Conservation (phyloP, 2,797 vertebrate genomes). For the Falco novaeseelandiae region DNA sequence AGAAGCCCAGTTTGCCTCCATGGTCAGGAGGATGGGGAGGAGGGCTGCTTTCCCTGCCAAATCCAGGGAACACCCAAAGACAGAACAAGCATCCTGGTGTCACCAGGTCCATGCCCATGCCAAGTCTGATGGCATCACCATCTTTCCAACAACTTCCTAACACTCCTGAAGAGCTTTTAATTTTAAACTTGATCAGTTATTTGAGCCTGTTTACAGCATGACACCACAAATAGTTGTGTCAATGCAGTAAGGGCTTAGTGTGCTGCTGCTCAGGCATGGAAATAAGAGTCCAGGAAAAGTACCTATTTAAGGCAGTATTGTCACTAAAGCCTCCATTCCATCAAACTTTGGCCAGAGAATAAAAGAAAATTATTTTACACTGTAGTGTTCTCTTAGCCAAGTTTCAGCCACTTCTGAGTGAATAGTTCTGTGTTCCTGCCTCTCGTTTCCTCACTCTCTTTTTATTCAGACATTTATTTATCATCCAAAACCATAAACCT, state of each 20-base stretch:
- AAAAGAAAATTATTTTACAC: not conserved
- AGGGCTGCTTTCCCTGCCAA: not conserved
- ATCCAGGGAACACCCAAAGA: not conserved
- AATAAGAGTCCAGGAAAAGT: not conserved
- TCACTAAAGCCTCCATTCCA: not conserved
- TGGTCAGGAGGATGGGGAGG: not conserved
- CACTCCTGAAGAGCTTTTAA: not conserved
- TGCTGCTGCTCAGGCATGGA: not conserved
- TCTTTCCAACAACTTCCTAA: not conserved
- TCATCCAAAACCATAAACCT: conserved; percentile 14
- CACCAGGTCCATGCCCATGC: fast-evolving
- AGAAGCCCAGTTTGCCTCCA: not conserved
- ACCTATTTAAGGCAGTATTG: not conserved
- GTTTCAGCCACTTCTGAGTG: conserved; percentile 35
- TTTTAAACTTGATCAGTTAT: not conserved
- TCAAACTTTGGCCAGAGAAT: not conserved
- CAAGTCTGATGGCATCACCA: not conserved
- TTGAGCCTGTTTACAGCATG: not conserved
- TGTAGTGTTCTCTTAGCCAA: not conserved
- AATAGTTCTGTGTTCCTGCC: conserved; percentile 28
- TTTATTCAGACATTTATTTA: conserved; percentile 50
- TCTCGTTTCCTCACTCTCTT: conserved; percentile 32
- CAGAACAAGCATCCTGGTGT: not conserved
- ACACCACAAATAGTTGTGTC: not conserved
- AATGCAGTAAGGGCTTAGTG: not conserved